Percentiles rank a stretch among this genome's conserved stretches.
Conservation (phyloP, 2,113 vertebrate species). For the Tautogolabrus adspersus region DNA sequence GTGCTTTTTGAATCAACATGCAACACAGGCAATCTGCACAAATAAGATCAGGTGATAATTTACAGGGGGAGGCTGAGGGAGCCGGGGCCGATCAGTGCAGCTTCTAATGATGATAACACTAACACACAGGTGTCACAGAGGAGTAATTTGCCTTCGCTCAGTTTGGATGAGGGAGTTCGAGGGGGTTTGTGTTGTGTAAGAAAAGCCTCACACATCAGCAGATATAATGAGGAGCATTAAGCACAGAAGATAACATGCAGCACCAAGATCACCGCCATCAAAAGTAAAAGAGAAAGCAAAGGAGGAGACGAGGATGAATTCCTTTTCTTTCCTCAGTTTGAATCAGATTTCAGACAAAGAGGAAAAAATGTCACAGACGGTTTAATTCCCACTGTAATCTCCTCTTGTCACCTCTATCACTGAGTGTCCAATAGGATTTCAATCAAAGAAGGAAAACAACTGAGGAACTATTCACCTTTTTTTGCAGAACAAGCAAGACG, state of each 20-base stretch:
- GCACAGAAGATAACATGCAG: slow-evolving; percentile 41
- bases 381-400: background rate
- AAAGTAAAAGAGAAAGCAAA: slow-evolving; percentile 26
- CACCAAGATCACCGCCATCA: slow-evolving; percentile 32
- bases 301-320: background rate
- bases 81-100: slow-evolving; percentile 23
- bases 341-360: background rate
- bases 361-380: slow-evolving; percentile 4
- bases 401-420: background rate
- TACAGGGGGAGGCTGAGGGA: slow-evolving; percentile 11
- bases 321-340: background rate
- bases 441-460: background rate
- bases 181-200: slow-evolving; percentile 37
- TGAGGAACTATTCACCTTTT: background rate
- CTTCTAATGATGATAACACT: slow-evolving; percentile 45
- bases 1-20: slow-evolving; percentile 21
- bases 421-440: background rate
- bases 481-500: background rate
- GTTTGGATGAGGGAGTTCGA: slow-evolving; percentile 20
- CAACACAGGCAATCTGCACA: slow-evolving; percentile 14
- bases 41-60: slow-evolving; percentile 33
- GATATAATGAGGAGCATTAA: slow-evolving; percentile 58
- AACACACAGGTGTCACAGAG: slow-evolving; percentile 34
- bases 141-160: slow-evolving; percentile 42
- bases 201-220: slow-evolving; percentile 47